Base-by-base conservation (phyloP, 2,888 invertebrate genomes). In the Noctuana brunneofusca region DNA sequence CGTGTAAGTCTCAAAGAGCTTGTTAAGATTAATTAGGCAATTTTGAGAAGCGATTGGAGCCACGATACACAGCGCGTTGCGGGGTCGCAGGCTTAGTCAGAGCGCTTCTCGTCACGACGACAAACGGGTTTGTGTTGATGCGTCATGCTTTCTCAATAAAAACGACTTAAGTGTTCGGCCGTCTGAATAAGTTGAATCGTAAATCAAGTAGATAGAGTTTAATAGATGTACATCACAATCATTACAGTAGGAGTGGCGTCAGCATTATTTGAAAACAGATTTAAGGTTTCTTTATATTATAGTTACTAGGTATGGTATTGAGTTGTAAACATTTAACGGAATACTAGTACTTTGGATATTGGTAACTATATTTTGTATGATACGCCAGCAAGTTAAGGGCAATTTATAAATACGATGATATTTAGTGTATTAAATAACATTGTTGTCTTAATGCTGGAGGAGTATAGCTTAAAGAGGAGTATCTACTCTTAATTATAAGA, bases 111-210 rank as follows among this genome's bases (percentile, higher is more conserved):
- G 71, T 69, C 72, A 72, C 69, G 68, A 66, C 68, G 65, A 63
- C 71, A 70, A 75, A 76, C 76, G 69, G 71, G 76, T 76, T 75
- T 73, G 69, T 65, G 68, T 65, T 69, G 72, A 74, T 74, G 75
- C 74, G 74, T 75, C 75, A 75, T 73, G 69, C 73, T 71, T 69
- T 71, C 69, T 57, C 68, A 65, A 70, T 64, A 69, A 69, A 46
- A 72, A 71, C 62, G 64, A 66, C 68, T 57, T 70, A 68, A 69
- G 65, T 66, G 63, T 67, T 12, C 54, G 24, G 56, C 48, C 54
- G 60, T 41, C 55, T 50, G 57, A 63, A 58, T 63, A 59, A 65
- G 53, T 49, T 62, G 55, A 66, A 27, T 64, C 52, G 66, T 69
- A 65, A 65, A 65, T 66, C 65, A 65, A 65, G 63, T 60, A 66